Conservation (phyloP, 1,140 invertebrate species). For the Drosophila tsacasi region DNA sequence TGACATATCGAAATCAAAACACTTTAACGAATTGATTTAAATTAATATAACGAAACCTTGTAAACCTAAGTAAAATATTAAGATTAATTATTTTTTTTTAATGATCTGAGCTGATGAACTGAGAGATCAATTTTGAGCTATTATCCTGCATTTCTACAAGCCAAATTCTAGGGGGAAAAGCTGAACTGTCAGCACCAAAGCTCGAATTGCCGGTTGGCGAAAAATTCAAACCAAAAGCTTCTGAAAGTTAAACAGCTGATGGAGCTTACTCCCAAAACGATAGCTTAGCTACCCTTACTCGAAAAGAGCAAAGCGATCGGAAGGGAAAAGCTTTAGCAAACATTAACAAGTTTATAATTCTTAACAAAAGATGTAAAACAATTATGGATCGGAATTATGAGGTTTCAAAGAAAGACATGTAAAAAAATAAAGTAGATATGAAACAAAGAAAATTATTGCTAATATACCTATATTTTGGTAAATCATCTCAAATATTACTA, state of each 20-base stretch:
- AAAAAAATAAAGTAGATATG: no score
- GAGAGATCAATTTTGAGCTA: no score
- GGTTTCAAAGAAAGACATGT: background rate
- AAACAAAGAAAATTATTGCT: no score
- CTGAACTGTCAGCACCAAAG: constrained; percentile 4
- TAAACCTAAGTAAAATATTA: background rate
- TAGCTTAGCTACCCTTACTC: background rate
- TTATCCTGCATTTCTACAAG: background rate
- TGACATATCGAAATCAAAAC: background rate
- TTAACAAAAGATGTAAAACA: background rate
- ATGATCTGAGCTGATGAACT: no score
- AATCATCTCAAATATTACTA: background rate
- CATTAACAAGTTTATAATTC: background rate
- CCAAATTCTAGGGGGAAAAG: background rate
- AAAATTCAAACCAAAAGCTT: constrained; percentile 19
- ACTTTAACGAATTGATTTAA: background rate
- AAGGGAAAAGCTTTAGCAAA: background rate
- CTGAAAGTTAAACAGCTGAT: constrained; percentile 3
- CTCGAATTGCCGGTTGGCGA: background rate
- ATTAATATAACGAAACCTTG: background rate
- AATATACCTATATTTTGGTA: background rate
- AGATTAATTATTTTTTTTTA: no score
- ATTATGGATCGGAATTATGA: background rate
- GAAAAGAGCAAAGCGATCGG: background rate
- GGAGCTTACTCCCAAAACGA: background rate